phyloP scores from a whole-genome alignment of 1,140 invertebrate species.

The Tetragonula clypearis region DNA sequence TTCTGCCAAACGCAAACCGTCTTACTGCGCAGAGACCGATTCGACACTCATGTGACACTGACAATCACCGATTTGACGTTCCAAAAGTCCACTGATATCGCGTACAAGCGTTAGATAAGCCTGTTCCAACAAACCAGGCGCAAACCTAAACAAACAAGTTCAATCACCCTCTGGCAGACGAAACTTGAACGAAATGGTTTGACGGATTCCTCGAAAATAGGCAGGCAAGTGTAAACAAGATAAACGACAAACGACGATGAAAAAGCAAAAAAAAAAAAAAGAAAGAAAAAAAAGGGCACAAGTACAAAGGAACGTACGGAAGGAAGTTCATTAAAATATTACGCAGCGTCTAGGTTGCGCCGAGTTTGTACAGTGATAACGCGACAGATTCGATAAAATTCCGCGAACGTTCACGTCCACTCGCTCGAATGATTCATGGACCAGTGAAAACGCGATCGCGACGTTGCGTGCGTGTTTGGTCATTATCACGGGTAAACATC shows the following conservation, averaged over 20 bases:
- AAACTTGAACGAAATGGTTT: too few species aligned
- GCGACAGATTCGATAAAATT: neutral
- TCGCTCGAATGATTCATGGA: slow-evolving; percentile 7
- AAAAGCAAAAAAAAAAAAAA: too few species aligned
- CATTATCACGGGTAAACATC: slow-evolving; percentile 25
- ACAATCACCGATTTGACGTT: neutral
- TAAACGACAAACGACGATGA: neutral
- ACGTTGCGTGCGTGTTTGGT: neutral
- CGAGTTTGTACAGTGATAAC: neutral
- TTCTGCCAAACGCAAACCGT: neutral
- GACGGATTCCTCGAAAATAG: too few species aligned
- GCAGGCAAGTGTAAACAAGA: neutral
- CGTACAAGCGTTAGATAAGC: neutral
- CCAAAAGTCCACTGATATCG: neutral
- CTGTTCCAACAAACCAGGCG: neutral
- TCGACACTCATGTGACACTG: neutral
- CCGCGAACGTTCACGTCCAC: neutral
- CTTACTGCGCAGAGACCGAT: neutral
- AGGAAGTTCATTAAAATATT: neutral
- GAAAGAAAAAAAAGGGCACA: neutral
- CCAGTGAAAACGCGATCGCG: neutral
- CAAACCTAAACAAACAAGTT: neutral
- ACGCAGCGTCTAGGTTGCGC: neutral
- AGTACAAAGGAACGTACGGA: neutral
- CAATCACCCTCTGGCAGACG: neutral